Conservation (phyloP, 2,113 vertebrate species). For the Glaucomys volans region DNA sequence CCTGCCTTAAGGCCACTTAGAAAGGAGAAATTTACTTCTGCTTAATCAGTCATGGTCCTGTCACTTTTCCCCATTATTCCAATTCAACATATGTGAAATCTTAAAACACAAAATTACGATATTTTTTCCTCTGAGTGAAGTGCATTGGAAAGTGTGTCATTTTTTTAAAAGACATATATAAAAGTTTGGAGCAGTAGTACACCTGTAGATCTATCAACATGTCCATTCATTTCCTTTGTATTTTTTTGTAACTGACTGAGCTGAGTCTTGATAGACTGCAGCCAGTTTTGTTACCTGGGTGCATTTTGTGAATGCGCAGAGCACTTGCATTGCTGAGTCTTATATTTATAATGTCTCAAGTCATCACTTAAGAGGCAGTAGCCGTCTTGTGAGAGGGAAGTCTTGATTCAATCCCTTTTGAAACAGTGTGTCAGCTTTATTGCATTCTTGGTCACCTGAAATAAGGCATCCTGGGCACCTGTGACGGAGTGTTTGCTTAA, state of each 20-base stretch:
- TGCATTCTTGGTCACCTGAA: neutral
- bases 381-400: neutral
- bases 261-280: conserved; percentile 74
- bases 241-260: conserved; percentile 26
- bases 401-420: neutral
- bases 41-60: conserved; percentile 73
- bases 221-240: conserved; percentile 59
- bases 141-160: conserved; percentile 71
- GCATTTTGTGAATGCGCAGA: conserved; percentile 78
- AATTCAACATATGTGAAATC: conserved; percentile 77
- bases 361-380: neutral
- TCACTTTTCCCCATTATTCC: conserved; percentile 73
- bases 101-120: conserved; percentile 61
- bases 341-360: neutral
- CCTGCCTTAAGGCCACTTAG: conserved; percentile 67
- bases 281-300: conserved; percentile 73
- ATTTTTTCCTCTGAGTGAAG: conserved; percentile 63
- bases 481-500: neutral
- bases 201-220: conserved; percentile 64
- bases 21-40: conserved; percentile 77
- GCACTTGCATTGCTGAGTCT: conserved; percentile 61
- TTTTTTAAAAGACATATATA: neutral
- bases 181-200: neutral
- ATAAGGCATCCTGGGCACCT: neutral
- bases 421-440: neutral